These are phyloP conservation scores for Chiloscyllium punctatum DNA, from an alignment of 2,797 vertebrate species.

Conservation along the genomic window DNA sequence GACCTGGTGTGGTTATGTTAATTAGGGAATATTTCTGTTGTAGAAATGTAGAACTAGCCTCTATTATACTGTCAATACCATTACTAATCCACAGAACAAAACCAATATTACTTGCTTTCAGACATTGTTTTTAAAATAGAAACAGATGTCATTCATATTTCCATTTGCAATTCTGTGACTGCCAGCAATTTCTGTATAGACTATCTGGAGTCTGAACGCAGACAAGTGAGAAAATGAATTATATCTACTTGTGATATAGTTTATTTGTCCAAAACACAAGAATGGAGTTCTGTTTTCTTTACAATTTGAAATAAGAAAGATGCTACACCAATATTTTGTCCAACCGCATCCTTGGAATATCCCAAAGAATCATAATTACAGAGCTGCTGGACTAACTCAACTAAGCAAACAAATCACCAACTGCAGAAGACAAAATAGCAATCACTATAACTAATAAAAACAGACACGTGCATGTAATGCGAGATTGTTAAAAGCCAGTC, in stretches of 20 bases:
- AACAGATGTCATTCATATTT: not conserved
- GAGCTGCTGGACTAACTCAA: not conserved
- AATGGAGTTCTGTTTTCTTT: not conserved
- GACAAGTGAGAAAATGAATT: not conserved
- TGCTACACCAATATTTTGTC: not conserved
- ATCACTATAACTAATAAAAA: not conserved
- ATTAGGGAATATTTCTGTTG: not conserved
- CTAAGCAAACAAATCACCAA: not conserved
- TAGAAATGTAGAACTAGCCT: not conserved
- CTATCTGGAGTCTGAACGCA: not conserved
- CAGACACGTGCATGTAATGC: not conserved
- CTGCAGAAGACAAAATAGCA: not conserved
- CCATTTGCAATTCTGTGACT: conserved; percentile 12
- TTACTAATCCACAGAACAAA: not conserved
- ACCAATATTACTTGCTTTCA: not conserved
- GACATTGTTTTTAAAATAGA: not conserved
- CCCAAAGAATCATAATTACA: not conserved
- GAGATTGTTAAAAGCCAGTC: not conserved
- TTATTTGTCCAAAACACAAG: not conserved
- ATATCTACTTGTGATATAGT: not conserved
- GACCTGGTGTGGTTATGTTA: not conserved
- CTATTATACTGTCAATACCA: not conserved
- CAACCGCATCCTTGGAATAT: not conserved
- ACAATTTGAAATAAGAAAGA: not conserved
- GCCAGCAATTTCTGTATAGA: not conserved